Base-by-base conservation (phyloP, 2,888 invertebrate genomes). In the Lordiphosa fenestrarum region DNA sequence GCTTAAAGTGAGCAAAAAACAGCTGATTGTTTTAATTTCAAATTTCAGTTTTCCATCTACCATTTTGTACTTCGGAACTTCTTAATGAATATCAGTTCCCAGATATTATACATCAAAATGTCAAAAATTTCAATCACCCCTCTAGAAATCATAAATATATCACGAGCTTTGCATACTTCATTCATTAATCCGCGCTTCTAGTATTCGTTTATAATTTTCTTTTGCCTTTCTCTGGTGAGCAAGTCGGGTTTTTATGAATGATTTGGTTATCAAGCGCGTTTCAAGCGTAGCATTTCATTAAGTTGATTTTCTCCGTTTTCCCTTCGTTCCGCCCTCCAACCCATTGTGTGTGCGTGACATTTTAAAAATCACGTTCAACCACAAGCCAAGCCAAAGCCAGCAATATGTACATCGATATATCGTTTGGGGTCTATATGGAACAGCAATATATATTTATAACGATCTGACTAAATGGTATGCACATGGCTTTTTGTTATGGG, bases 321-420 rank as follows among this genome's bases (percentile, higher is more conserved):
- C 40, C 10, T 33, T 10, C 41, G 41, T 1, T 6, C 23, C 19
- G 6, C 6, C 6, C n/a, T 6, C n/a, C 7, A 3, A 21, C 13
- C 42, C 25, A 39, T 23, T 58, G 44, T 19, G 65, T 62, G 81
- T 75, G 77, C 86, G 86, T 87, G 86, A 86, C 86, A 85, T 84
- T 83, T 82, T 64, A 40, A 72, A 83, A 81, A 85, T 86, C 87
- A 86, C 86, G 86, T 87, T 80, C 73, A 73, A 69, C 69, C 71
- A 48, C 74, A 71, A 62, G 46, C 66, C 66, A 72, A 75, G 69
- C 58, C 64, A 70, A 46, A 41, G 39, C 40, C 35, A 52, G 63
- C 66, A 46, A 54, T 66, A 35, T 51, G 44, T 47, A 36, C 49
- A 52, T 58, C 56, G 42, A 56, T 62, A 83, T 58, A 66, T 76